Evolutionary conservation across 2,113 vertebrate species (phyloP).

Genomic region (Rhynchomys soricoides): DNA sequence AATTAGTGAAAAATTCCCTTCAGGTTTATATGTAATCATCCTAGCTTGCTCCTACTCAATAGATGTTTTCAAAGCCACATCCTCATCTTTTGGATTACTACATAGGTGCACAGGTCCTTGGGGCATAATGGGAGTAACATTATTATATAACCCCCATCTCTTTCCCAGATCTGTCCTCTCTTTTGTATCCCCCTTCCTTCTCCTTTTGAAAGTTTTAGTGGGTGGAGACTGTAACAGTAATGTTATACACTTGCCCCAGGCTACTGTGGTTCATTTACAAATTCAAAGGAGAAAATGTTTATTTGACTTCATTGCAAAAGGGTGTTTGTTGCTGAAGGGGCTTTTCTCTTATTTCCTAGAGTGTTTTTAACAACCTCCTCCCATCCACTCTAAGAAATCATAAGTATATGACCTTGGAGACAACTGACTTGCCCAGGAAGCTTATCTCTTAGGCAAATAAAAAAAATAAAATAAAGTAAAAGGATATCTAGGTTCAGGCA

Average conservation of each 20-base stretch:
- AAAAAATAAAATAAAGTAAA: not conserved
- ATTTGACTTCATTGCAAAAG: conserved; percentile 39
- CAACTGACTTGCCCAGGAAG: not conserved
- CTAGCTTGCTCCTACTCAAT: not conserved
- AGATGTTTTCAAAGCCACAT: not conserved
- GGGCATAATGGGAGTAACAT: not conserved
- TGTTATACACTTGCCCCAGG: conserved; percentile 3
- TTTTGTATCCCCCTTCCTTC: not conserved
- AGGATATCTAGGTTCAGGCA: not conserved
- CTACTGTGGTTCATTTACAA: conserved; percentile 53
- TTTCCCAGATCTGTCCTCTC: not conserved
- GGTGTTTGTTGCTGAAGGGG: conserved; percentile 12
- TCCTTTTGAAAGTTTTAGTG: not conserved
- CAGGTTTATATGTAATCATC: not conserved
- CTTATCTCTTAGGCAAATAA: not conserved
- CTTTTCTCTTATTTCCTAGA: conserved; percentile 38
- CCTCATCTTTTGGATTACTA: not conserved
- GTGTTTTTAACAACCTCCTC: conserved; percentile 17
- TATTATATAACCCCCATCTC: not conserved
- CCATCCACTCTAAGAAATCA: not conserved
- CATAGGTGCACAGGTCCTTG: not conserved
- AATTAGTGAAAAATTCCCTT: not conserved
- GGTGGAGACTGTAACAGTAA: not conserved
- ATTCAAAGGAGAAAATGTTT: conserved; percentile 64
- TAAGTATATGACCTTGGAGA: not conserved